Evolutionary conservation across 1,140 invertebrate genomes (phyloP), one percentile per base, ranked within the genome.

Genomic region (Drosophila baimaii): DNA sequence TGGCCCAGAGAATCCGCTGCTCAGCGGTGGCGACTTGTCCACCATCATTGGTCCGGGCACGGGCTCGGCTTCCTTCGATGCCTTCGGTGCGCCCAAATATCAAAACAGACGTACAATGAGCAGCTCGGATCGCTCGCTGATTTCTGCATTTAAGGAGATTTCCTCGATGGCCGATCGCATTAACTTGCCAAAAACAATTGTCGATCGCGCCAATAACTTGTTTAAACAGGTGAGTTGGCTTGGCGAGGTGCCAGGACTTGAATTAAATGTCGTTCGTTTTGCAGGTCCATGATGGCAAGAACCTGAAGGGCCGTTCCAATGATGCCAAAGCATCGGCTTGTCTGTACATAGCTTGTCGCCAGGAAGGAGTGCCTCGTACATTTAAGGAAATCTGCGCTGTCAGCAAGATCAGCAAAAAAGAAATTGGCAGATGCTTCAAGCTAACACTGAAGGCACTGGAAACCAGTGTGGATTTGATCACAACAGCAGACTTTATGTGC

Each of bases 311-410:
- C 43, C 94, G 98, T 59, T 96, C 97, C 19, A 99, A 99, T 92
- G 98, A 99, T 93, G 98, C 99, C 0, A 99, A 99, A 85, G 98
- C 98, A 1, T 99, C 99, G 0, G 98, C 99, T 0, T 99, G 98
- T 93, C 94, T 99, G 8, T 99, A 99, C 91, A 99, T 99, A 78
- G 98, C 99, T 1, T 99, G 99, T 92, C 94, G 99, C 33, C 98
- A 99, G 92, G 99, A 99, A 93, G 98, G 98, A 12, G 99, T 99
- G 0, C 99, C 99, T 0, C 95, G 99, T 79, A 99, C 99, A 35
- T 99, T 99, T 92, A 99, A 98, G 94, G 98, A 99, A 95, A 99
- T 99, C 54, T 99, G 98, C 93, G 98, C 98, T 9, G 97, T 99
- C 29, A 99, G 98, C 85, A 99, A 98, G 93, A 98, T 99, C 47